phyloP scores from a whole-genome alignment of 2,888 invertebrate genomes.

The Drosophila macrothrix region DNA sequence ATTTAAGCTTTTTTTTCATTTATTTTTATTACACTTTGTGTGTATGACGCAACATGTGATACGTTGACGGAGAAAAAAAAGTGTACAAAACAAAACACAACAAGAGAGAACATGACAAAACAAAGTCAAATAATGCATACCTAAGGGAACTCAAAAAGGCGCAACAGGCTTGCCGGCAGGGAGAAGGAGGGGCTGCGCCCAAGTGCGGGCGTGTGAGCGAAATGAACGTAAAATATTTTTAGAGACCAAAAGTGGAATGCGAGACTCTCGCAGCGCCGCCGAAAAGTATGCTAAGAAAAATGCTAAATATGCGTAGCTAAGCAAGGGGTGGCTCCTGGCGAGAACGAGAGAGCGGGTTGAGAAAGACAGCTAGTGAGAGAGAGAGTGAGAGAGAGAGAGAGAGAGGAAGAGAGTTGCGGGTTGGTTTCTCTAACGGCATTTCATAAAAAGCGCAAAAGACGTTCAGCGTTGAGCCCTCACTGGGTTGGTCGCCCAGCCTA shows the following conservation, averaged over 20 bases:
- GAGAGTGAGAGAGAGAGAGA: neutral
- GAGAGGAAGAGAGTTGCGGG: conserved; percentile 13
- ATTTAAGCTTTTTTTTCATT: conserved; percentile 1
- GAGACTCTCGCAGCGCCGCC: conserved; percentile 31
- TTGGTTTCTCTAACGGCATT: conserved; percentile 28
- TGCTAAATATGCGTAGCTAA: conserved; percentile 38
- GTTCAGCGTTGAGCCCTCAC: conserved; percentile 33
- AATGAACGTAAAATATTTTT: conserved; percentile 38
- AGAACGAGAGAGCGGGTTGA: neutral
- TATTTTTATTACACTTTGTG: conserved; percentile 1
- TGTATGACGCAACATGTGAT: conserved; percentile 33
- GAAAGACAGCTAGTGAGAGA: neutral
- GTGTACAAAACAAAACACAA: conserved; percentile 13
- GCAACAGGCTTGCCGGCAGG: conserved; percentile 61
- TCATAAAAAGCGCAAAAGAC: conserved; percentile 53
- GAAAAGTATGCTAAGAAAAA: conserved; percentile 65
- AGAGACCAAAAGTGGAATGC: conserved; percentile 17
- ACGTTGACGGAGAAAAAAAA: conserved; percentile 13
- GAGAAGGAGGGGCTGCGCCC: neutral
- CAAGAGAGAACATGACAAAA: conserved; percentile 24
- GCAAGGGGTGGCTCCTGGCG: conserved; percentile 42
- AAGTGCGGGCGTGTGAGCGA: conserved; percentile 32
- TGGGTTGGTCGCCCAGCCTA: conserved; percentile 54
- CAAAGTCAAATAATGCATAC: conserved; percentile 40
- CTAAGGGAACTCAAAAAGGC: conserved; percentile 34